phyloP scores from a whole-genome alignment of 2,797 vertebrate species.

The Platyrinchus mystaceus region DNA sequence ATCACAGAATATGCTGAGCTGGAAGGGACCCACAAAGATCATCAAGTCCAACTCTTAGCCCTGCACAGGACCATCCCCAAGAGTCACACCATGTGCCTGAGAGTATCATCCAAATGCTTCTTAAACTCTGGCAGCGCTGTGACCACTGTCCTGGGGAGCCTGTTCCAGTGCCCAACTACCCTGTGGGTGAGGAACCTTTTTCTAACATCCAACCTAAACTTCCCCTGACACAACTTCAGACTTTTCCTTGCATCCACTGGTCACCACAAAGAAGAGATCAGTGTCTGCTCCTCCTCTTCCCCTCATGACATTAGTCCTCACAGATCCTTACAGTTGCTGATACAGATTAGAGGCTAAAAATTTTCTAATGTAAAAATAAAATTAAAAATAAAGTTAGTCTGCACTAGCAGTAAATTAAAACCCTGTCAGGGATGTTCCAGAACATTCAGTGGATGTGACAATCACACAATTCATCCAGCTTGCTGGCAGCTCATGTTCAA shows the following conservation, averaged over 20 bases:
- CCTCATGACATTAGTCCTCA: neutral
- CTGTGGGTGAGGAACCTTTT: neutral
- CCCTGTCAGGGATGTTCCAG: neutral
- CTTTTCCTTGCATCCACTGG: neutral
- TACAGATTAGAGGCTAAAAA: neutral
- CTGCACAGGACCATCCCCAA: neutral
- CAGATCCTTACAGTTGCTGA: neutral
- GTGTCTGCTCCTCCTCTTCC: neutral
- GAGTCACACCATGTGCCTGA: neutral
- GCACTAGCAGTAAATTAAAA: neutral
- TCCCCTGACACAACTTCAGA: neutral
- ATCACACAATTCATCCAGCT: neutral
- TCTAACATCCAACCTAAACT: neutral
- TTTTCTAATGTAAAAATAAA: neutral
- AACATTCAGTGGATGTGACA: neutral
- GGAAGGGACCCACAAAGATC: neutral
- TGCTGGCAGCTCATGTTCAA: neutral
- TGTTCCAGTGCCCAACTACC: neutral
- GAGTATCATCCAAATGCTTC: neutral
- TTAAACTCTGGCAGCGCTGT: neutral
- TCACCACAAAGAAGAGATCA: neutral
- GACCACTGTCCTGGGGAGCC: neutral
- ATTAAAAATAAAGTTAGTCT: neutral
- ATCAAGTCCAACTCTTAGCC: neutral
- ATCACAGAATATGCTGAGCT: neutral